Evolutionary conservation across 2,888 invertebrate species (phyloP).

Genomic region (Pseudoips prasinana): DNA sequence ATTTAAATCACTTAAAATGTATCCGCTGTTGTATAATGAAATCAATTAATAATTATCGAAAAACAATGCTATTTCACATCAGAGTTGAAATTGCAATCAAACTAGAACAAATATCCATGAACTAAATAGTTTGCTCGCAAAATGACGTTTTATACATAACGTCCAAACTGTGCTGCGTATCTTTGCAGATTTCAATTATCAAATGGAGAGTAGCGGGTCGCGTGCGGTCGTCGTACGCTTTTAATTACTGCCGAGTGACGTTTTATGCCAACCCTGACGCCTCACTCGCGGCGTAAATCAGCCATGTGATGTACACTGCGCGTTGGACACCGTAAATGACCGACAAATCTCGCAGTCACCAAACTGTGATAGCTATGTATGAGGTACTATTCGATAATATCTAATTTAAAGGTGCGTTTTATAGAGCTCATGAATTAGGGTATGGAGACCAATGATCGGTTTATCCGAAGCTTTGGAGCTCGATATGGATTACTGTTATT

Average conservation of each 20-base stretch:
- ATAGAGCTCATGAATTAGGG: no score
- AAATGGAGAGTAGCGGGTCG: conserved; percentile 40
- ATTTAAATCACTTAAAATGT: no score
- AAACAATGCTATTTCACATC: no score
- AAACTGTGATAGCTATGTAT: conserved; percentile 6
- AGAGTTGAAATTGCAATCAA: no score
- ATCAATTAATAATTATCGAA: no score
- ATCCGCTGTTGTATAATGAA: no score
- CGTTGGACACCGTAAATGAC: conserved; percentile 4
- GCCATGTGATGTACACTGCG: conserved; percentile 19
- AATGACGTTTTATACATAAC: no score
- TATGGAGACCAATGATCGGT: no score
- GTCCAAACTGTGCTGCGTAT: conserved; percentile 8
- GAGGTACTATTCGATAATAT: conserved; percentile 1
- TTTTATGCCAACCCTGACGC: conserved; percentile 23
- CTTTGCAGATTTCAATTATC: conserved; percentile 46
- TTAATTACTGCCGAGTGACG: conserved; percentile 37
- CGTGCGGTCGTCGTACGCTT: conserved; percentile 27
- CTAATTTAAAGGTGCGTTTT: not conserved
- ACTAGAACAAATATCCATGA: no score
- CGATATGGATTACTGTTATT: no score
- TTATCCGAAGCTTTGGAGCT: no score
- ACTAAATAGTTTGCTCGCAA: no score
- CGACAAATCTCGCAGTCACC: conserved; percentile 8
- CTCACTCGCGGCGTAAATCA: conserved; percentile 27